Evolutionary conservation across 2,797 vertebrate genomes (phyloP).

Genomic region (Sebastes iracundus): DNA sequence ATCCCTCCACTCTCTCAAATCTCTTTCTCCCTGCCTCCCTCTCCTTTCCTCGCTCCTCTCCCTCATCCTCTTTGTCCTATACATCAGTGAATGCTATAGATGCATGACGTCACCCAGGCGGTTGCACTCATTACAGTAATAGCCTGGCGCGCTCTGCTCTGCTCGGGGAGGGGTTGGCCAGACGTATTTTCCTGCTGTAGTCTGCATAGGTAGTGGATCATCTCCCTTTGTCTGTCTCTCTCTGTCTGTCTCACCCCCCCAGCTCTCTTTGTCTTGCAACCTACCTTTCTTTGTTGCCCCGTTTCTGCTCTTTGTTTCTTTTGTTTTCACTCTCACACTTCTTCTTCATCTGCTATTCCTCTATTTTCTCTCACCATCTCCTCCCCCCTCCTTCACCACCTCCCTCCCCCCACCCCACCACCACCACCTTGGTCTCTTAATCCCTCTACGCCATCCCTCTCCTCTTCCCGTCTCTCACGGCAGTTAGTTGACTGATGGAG

Average conservation of each 20-base stretch:
- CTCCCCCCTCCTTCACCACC: not conserved
- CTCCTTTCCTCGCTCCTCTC: conserved; percentile 6
- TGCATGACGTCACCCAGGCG: conserved; percentile 67
- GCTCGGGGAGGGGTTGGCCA: conserved; percentile 50
- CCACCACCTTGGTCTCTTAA: conserved; percentile 21
- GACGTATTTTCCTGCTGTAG: conserved; percentile 49
- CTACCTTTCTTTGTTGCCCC: conserved; percentile 43
- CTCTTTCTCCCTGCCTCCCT: conserved; percentile 4
- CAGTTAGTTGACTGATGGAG: conserved; percentile 46
- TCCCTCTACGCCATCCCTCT: conserved; percentile 14
- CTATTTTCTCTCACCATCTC: not conserved
- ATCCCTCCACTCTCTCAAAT: not conserved
- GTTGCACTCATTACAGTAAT: conserved; percentile 75
- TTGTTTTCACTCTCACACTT: conserved; percentile 23
- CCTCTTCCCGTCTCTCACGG: conserved; percentile 46
- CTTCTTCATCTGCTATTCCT: not conserved
- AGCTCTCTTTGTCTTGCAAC: conserved; percentile 44
- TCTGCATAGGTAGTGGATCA: conserved; percentile 64
- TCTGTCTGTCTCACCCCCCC: conserved; percentile 4
- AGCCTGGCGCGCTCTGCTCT: conserved; percentile 35
- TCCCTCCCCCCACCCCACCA: not conserved
- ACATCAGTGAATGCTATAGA: conserved; percentile 64
- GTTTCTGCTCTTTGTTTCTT: conserved; percentile 27
- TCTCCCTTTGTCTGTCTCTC: conserved; percentile 65
- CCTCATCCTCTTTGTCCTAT: conserved; percentile 68